Conservation (phyloP, 1,140 invertebrate genomes). For the Bombus picipes region DNA sequence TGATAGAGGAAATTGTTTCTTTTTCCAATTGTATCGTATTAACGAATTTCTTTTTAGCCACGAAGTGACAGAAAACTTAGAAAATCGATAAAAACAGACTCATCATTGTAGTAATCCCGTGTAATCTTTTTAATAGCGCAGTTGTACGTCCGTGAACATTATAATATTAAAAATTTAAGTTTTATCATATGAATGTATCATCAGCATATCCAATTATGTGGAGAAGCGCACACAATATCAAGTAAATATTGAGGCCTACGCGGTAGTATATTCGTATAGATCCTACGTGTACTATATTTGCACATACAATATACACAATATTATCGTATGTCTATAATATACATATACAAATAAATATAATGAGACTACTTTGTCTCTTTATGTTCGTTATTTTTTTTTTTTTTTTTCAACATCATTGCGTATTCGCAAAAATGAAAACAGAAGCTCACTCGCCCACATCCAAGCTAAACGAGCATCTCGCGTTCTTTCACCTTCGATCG, state of each 20-base stretch:
- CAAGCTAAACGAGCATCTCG: no score
- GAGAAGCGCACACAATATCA: neutral
- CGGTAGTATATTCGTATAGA: neutral
- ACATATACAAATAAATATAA: neutral
- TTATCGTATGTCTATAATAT: neutral
- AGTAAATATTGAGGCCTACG: neutral
- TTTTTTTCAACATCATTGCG: no score
- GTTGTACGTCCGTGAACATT: no score
- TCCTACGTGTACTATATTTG: neutral
- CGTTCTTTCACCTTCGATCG: neutral
- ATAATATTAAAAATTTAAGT: neutral
- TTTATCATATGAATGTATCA: neutral
- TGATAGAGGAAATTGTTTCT: no score
- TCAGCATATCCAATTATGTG: neutral
- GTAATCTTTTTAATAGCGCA: no score
- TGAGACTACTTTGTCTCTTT: neutral
- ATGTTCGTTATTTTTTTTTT: neutral
- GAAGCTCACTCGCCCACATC: no score
- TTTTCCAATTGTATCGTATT: no score
- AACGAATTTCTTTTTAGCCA: no score
- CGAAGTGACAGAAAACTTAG: no score
- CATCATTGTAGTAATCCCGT: no score
- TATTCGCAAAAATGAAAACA: no score
- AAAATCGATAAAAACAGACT: no score
- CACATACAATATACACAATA: neutral